These are phyloP conservation scores for Potorous gilbertii DNA, from an alignment of 2,797 vertebrate genomes.

Conservation along the genomic window DNA sequence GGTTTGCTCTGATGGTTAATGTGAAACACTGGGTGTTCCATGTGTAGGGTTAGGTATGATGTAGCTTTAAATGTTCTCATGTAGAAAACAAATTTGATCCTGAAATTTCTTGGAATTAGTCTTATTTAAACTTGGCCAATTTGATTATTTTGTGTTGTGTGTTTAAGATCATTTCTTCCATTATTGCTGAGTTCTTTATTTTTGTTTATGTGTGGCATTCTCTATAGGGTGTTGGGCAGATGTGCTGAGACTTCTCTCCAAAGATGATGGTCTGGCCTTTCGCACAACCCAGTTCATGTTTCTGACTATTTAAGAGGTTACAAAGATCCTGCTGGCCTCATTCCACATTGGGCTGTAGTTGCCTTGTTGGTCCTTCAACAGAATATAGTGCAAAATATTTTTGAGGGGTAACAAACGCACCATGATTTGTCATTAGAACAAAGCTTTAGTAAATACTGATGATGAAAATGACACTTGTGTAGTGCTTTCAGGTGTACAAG, in stretches of 20 bases:
- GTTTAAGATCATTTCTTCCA: not conserved
- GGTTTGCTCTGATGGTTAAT: not conserved
- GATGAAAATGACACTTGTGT: not conserved
- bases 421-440: not conserved
- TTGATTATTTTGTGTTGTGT: not conserved
- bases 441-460: not conserved
- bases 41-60: not conserved
- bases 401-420: not conserved
- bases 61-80: not conserved
- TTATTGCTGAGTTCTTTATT: conserved; percentile 6
- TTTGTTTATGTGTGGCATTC: not conserved
- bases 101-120: conserved; percentile 41
- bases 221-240: not conserved
- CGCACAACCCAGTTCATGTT: too few relatives aligned
- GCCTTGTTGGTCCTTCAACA: not conserved
- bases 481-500: not conserved
- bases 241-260: not conserved
- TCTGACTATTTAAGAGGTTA: not conserved
- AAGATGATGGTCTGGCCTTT: not conserved
- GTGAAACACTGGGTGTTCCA: not conserved
- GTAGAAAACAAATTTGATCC: conserved; percentile 1
- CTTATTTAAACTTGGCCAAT: not conserved
- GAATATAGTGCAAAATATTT: not conserved
- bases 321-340: not conserved
- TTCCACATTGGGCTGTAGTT: not conserved